Conservation (phyloP, 2,113 vertebrate genomes). For the Plotosus lineatus region DNA sequence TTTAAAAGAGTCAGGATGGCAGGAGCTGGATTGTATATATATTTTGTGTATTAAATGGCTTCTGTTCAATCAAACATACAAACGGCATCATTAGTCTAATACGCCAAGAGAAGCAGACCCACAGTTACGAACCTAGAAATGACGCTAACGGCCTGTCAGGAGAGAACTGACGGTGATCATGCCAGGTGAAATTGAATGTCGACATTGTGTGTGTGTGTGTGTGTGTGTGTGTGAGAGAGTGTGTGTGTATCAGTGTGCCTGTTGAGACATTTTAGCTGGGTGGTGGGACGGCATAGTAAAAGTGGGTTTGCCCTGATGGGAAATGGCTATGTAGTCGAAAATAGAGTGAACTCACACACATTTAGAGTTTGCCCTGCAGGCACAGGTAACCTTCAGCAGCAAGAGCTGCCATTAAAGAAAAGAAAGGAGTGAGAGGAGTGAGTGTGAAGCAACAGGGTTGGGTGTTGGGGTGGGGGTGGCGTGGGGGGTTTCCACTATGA, state of each 20-base stretch:
- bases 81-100: neutral
- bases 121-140: neutral
- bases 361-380: conserved; percentile 66
- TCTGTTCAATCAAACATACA: conserved; percentile 3
- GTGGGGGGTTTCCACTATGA: neutral
- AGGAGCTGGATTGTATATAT: neutral
- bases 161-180: neutral
- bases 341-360: conserved; percentile 61
- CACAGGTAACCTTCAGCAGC: conserved; percentile 77
- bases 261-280: conserved; percentile 52
- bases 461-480: no score
- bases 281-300: conserved; percentile 63
- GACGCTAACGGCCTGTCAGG: conserved; percentile 6
- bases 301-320: conserved; percentile 84
- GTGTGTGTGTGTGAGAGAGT: neutral
- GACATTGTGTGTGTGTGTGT: neutral
- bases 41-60: neutral
- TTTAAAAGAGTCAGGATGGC: neutral
- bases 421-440: conserved; percentile 20
- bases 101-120: neutral
- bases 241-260: conserved; percentile 36
- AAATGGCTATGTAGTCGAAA: conserved; percentile 78
- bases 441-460: neutral
- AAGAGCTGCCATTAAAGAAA: conserved; percentile 65
- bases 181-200: neutral